A percentile compares a stretch with the other conserved stretches of the same genome.
These are phyloP conservation scores for Acarapis woodi DNA, from an alignment of 1,140 invertebrate genomes.

Conservation along the genomic window DNA sequence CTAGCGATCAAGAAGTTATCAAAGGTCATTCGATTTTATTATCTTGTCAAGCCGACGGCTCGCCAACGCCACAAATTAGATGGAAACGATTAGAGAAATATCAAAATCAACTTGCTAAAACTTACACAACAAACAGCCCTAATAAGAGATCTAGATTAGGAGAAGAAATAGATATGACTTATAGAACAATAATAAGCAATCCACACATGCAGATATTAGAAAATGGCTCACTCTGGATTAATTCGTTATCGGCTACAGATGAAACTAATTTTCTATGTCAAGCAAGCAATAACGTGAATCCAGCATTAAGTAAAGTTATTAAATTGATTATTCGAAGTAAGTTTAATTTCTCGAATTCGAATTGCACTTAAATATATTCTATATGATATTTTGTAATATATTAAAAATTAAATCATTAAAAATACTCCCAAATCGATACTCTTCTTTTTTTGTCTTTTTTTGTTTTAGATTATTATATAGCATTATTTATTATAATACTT, in stretches of 20 bases:
- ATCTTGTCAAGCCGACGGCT: constrained; percentile 66
- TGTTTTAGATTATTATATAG: too few species aligned
- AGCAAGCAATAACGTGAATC: neutral
- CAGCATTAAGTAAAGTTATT: constrained; percentile 1
- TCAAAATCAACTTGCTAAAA: too few species aligned
- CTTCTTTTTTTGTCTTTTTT: too few species aligned
- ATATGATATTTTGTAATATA: too few species aligned
- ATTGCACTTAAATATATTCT: too few species aligned
- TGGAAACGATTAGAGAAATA: constrained; percentile 29
- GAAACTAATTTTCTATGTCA: constrained; percentile 12
- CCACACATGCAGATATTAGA: constrained; percentile 16
- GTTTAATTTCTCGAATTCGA: neutral
- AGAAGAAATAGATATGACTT: too few species aligned
- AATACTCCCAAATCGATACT: too few species aligned
- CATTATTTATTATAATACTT: too few species aligned
- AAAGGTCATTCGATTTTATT: constrained; percentile 51
- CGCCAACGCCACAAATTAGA: constrained; percentile 51
- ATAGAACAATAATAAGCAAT: constrained; percentile 13
- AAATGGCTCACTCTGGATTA: constrained; percentile 20
- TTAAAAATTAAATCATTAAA: too few species aligned
- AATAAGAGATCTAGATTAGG: neutral
- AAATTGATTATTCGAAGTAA: neutral
- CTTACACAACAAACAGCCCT: neutral
- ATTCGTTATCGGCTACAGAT: constrained; percentile 16
- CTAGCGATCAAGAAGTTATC: constrained; percentile 50